A percentile compares a stretch with the other conserved stretches of the same genome.
phyloP scores from a whole-genome alignment of 1,140 invertebrate species.

The Gerris buenoi region DNA sequence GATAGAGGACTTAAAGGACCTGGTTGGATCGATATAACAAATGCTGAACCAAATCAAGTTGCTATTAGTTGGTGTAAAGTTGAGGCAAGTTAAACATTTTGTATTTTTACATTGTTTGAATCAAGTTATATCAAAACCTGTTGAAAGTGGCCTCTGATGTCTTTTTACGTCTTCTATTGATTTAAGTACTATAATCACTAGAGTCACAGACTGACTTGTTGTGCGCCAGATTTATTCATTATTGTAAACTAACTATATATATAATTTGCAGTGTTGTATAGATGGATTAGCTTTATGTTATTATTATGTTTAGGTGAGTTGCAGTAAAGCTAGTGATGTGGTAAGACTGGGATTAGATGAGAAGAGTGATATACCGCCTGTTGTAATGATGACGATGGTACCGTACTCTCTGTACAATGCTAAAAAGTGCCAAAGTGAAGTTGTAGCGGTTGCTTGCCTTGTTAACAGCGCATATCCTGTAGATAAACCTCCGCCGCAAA shows the following conservation, averaged over 20 bases:
- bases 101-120: not conserved
- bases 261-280: too few species aligned
- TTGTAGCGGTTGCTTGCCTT: constrained; percentile 70
- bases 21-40: constrained; percentile 80
- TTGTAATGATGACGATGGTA: constrained; percentile 61
- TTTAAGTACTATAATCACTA: too few species aligned
- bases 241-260: too few species aligned
- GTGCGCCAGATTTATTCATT: too few species aligned
- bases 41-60: constrained; percentile 43
- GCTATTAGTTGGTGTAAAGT: constrained; percentile 75
- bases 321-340: constrained; percentile 3
- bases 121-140: not conserved
- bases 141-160: too few species aligned
- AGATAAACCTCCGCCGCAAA: constrained; percentile 46
- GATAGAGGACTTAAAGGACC: constrained; percentile 89
- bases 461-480: constrained; percentile 38
- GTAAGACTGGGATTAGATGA: not conserved
- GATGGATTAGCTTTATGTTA: too few species aligned
- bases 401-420: constrained; percentile 60
- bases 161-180: too few species aligned
- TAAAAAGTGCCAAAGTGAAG: constrained; percentile 68
- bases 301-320: constrained; percentile 7
- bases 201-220: too few species aligned
- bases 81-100: constrained; percentile 38
- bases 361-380: constrained; percentile 40